Evolutionary conservation across 2,797 vertebrate genomes (phyloP).

Genomic region (Pangasius krempfi): DNA sequence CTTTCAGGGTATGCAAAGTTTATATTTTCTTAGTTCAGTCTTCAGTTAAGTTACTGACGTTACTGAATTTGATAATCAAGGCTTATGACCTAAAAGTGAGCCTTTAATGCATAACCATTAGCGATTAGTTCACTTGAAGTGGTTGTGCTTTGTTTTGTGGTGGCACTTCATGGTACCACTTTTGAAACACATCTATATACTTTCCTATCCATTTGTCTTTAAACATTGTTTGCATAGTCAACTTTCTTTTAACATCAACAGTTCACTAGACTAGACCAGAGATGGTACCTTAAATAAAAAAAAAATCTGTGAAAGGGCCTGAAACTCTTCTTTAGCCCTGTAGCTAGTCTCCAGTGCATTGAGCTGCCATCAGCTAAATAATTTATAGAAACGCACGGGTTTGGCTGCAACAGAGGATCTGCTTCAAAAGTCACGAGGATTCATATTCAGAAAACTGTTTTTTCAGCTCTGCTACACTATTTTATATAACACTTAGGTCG

Average conservation of each 20-base stretch:
- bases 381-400: neutral
- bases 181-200: neutral
- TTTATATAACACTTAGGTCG: neutral
- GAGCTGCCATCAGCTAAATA: neutral
- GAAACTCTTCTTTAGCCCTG: neutral
- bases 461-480: neutral
- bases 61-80: neutral
- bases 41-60: neutral
- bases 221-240: neutral
- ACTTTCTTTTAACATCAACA: neutral
- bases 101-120: neutral
- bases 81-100: neutral
- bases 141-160: neutral
- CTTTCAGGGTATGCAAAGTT: conserved; percentile 34
- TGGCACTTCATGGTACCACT: neutral
- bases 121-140: neutral
- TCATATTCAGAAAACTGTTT: neutral
- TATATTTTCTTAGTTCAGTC: neutral
- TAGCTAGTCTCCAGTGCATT: neutral
- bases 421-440: neutral
- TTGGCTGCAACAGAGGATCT: neutral
- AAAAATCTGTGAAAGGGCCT: neutral
- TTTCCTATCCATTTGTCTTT: neutral
- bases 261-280: neutral
- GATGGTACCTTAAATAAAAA: neutral